Evolutionary conservation across 2,888 invertebrate genomes (phyloP).

Genomic region (Coelopa pilipes): DNA sequence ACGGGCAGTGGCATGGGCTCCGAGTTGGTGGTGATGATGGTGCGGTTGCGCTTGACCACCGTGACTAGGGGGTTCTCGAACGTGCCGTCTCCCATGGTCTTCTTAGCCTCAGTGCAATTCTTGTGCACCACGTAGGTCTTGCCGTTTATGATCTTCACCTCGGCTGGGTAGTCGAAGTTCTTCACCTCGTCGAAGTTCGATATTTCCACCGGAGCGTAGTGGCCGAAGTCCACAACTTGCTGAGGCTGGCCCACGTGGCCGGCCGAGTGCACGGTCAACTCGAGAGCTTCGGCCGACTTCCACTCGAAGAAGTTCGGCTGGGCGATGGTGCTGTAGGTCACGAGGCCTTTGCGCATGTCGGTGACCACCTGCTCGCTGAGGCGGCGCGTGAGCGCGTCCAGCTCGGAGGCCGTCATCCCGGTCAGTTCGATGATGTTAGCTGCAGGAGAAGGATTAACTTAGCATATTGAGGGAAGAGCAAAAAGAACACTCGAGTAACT

Average conservation of each 20-base stretch:
- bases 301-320: constrained; percentile 64
- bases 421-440: constrained; percentile 56
- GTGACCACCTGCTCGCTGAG: constrained; percentile 56
- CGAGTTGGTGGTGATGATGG: constrained; percentile 49
- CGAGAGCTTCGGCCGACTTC: constrained; percentile 57
- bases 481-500: constrained; percentile 36
- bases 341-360: constrained; percentile 59
- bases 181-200: constrained; percentile 59
- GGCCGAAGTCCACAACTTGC: constrained; percentile 51
- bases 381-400: constrained; percentile 52
- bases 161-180: constrained; percentile 61
- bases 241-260: constrained; percentile 49
- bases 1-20: constrained; percentile 25
- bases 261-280: constrained; percentile 38
- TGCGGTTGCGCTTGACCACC: constrained; percentile 51
- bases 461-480: neutral
- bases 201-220: constrained; percentile 53
- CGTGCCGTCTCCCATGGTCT: constrained; percentile 43
- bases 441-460: constrained; percentile 37
- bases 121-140: constrained; percentile 62
- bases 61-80: constrained; percentile 48
- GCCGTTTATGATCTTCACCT: constrained; percentile 62
- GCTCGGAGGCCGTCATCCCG: constrained; percentile 58
- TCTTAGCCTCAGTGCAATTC: constrained; percentile 59
- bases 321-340: constrained; percentile 55